These are phyloP conservation scores for Hymenopus coronatus DNA, from an alignment of 2,888 invertebrate genomes.

Conservation along the genomic window DNA sequence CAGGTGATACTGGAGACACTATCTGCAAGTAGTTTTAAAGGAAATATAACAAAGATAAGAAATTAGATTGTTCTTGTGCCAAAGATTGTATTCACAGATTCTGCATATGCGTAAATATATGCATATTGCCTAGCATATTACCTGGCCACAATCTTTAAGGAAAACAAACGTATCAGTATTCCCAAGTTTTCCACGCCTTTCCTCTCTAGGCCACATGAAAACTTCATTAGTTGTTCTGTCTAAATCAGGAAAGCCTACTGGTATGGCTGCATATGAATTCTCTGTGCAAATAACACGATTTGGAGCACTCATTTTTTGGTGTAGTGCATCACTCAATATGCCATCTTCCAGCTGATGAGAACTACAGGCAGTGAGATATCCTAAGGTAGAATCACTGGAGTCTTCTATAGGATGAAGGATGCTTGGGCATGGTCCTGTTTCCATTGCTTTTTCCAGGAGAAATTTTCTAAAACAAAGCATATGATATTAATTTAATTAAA, in stretches of 20 bases:
- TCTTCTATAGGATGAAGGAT: conserved; percentile 41
- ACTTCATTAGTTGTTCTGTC: conserved; percentile 44
- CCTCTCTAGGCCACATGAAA: conserved; percentile 44
- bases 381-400: conserved; percentile 20
- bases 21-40: conserved; percentile 31
- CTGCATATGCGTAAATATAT: neutral
- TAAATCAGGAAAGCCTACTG: conserved; percentile 52
- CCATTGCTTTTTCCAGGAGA: conserved; percentile 34
- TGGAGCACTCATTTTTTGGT: conserved; percentile 48
- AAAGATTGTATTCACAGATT: too few species aligned
- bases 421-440: conserved; percentile 42
- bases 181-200: conserved; percentile 32
- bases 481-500: neutral
- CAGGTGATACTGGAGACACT: conserved; percentile 39
- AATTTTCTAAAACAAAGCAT: conserved; percentile 32
- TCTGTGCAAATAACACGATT: conserved; percentile 49
- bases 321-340: conserved; percentile 45
- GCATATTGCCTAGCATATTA: conserved; percentile 28
- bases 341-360: conserved; percentile 37
- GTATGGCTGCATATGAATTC: conserved; percentile 47
- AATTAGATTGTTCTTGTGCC: too few species aligned
- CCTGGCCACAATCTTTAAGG: conserved; percentile 41
- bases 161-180: conserved; percentile 37
- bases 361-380: conserved; percentile 23
- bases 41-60: too few species aligned